A percentile compares a stretch with the other conserved stretches of the same genome.
Conservation (phyloP, 2,113 vertebrate species). For the Anhinga anhinga region DNA sequence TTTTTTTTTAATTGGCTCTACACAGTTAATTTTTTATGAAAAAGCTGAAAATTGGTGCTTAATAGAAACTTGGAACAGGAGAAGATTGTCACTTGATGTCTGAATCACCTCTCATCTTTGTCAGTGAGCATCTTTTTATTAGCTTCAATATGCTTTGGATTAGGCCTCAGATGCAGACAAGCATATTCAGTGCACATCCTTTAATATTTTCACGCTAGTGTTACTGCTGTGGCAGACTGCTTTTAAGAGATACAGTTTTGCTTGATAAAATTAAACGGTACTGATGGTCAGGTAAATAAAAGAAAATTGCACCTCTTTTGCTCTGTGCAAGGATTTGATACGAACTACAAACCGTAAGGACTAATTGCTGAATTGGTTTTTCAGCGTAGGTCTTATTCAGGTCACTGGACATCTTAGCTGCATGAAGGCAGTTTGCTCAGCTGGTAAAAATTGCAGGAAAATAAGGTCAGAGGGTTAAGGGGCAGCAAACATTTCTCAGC, state of each 20-base stretch:
- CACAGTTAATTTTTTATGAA: background rate
- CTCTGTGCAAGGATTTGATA: background rate
- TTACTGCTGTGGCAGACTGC: background rate
- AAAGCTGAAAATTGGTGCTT: background rate
- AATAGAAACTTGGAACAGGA: constrained; percentile 21
- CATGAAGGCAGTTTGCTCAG: background rate
- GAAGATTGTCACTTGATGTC: constrained; percentile 43
- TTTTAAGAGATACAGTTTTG: background rate
- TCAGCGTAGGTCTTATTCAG: background rate
- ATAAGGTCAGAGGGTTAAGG: background rate
- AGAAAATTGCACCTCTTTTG: background rate
- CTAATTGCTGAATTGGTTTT: background rate
- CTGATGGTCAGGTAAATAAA: background rate
- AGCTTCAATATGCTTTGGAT: background rate
- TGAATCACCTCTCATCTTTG: constrained; percentile 42
- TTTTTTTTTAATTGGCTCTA: background rate
- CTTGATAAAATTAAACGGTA: background rate
- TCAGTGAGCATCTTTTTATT: constrained; percentile 14
- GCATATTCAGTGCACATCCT: background rate
- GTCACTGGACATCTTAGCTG: background rate
- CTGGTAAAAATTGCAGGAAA: background rate
- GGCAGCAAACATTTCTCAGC: background rate
- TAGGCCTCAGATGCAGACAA: background rate
- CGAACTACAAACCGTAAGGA: background rate
- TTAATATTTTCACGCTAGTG: background rate